Percentiles rank a stretch among this genome's conserved stretches.
phyloP scores from a whole-genome alignment of 2,888 invertebrate genomes.

The Lobophora halterata region DNA sequence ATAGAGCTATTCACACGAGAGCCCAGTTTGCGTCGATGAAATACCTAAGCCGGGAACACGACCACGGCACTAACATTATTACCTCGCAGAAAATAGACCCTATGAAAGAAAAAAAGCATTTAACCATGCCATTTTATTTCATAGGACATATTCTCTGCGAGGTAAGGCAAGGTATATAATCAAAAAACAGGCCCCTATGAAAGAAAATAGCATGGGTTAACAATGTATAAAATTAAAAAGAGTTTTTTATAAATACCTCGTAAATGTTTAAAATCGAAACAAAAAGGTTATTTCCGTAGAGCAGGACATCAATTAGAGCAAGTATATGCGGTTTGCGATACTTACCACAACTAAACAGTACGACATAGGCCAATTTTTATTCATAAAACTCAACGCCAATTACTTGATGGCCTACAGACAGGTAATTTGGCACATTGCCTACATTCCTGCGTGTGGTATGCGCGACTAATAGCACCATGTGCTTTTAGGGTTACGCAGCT shows the following conservation, averaged over 20 bases:
- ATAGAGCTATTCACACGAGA: constrained; percentile 34
- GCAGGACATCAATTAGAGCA: constrained; percentile 4
- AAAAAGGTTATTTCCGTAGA: no score
- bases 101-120: no score
- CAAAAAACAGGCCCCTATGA: no score
- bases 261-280: constrained; percentile 2
- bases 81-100: no score
- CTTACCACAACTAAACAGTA: constrained; percentile 26
- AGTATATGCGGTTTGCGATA: no score
- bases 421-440: constrained; percentile 66
- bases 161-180: no score
- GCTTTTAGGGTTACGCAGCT: constrained; percentile 41
- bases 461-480: constrained; percentile 50
- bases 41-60: neutral
- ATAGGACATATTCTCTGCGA: no score
- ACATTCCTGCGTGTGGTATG: constrained; percentile 57
- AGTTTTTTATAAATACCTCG: no score
- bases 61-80: neutral
- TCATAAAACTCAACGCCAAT: constrained; percentile 51
- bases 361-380: constrained; percentile 50
- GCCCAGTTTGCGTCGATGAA: neutral
- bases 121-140: no score
- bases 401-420: constrained; percentile 47
- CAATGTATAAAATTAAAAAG: no score
- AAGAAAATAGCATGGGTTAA: no score